Evolutionary conservation across 2,113 vertebrate genomes (phyloP), one percentile per base, ranked within the genome.

Genomic region (Pelusios castaneus): DNA sequence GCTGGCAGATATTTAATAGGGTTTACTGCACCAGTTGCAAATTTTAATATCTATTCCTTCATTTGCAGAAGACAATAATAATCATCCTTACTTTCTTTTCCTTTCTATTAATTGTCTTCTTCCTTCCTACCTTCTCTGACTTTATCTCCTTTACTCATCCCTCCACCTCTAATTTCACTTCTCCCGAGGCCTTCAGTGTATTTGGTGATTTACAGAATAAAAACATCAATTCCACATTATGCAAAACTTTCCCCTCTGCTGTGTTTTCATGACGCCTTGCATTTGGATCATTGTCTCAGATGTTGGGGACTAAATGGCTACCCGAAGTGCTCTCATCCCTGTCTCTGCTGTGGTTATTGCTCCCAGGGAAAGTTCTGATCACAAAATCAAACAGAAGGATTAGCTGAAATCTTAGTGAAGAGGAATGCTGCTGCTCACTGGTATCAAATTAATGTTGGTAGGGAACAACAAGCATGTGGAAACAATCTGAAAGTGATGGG

Each of bases 311-410:
- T 79, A 67, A 79, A 45, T n/a, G 54, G 49, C 51, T 87, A 55
- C 54, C 87, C 49, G 41, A 90, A 87, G 45, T 6, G 75, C 77
- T 31, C 17, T 34, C 47, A 60, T 47, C 52, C 17, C n/a, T 76
- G 82, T 47, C 80, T 27, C 47, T 55, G 80, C 0, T 0, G 56
- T 85, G 70, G 22, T 9, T 10, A 17, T 24, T 1, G 0, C 70
- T 89, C 47, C 76, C 80, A 55, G 75, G n/a, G 43, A 43, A 79
- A 2, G 2, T 70, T 43, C 47, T 25, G 78, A 43, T 45, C 16
- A 5, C 55, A 7, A 3, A 31, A 67, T 6, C n/a, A 49, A 89
- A 52, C 60, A 3, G 0, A 78, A 31, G 45, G 5, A 87, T 4
- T 31, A 76, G 47, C 13, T 10, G 14, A 82, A 67, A 2, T 24